Evolutionary conservation across 2,888 invertebrate genomes (phyloP), one percentile per base, ranked within the genome.

Genomic region (Campoletis raptor): DNA sequence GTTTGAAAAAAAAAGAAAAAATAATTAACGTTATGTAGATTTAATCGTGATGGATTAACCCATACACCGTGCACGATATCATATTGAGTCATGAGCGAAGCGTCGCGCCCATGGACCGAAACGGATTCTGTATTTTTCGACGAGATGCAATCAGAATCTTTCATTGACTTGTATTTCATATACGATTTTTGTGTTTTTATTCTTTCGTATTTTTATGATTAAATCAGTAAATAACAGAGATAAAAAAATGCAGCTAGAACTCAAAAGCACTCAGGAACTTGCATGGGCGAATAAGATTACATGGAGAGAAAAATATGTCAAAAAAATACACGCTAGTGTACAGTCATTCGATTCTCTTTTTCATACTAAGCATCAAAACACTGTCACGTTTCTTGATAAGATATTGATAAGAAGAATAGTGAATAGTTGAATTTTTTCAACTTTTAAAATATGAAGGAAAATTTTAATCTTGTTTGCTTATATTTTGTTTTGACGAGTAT

Each of bases 81-180:
- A 61, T 73, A 70, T 70, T 54, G 67, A 82, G 73, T 74, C 67
- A 64, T 64, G 36, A 52, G 52, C 52, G 45, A 66, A 70, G 36
- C 69, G 40, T 76, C 52, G 42, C 30, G 40, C 61, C 76, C 45
- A 48, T 45, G 64, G 61, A 54, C 61, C 42, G 69, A 82, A 73
- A 82, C 64, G 61, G 73, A 82, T 85, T 82, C 73, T 64, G 73
- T 74, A 69, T 64, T 85, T 81, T 67, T 36, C 40, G 74, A 57
- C 52, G 30, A 48, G 73, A 79, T 82, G 52, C 69, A 78, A 78
- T 79, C 66, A 48, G 24, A 10, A 74, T 81, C 15, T 36, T 48
- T 37, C 42, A 37, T 54, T 45, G 52, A n/a, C 52, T 81, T 30
- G n/a, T 42, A 74, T 74, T 67, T 64, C 54, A 7, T 52, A 8